Percentiles rank a stretch among this genome's conserved stretches.
These are phyloP conservation scores for Paramacrobiotus metropolitanus DNA, from an alignment of 1,140 invertebrate genomes.

Conservation along the genomic window DNA sequence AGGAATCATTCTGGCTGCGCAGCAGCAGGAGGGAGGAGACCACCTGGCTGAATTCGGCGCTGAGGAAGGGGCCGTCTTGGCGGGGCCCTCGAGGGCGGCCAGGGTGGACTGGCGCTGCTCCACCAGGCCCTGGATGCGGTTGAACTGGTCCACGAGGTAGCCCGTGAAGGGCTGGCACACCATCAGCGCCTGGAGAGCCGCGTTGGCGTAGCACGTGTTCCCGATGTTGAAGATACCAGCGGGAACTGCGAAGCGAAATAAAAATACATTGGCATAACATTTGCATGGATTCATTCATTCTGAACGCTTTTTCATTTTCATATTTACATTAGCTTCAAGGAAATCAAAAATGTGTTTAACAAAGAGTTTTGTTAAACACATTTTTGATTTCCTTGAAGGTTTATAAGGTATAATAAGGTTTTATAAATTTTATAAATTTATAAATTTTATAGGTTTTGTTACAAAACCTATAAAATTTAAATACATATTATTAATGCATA, in stretches of 20 bases:
- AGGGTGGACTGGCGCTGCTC: background rate
- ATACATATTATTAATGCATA: too few relatives aligned
- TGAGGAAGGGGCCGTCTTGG: background rate
- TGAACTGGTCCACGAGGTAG: slow-evolving; percentile 8
- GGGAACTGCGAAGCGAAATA: background rate
- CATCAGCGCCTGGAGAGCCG: slow-evolving; percentile 14
- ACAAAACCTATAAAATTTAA: too few relatives aligned
- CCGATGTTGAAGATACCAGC: slow-evolving; percentile 14
- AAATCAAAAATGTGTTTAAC: too few relatives aligned
- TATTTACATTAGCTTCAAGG: too few relatives aligned
- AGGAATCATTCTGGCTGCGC: background rate
- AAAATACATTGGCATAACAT: too few relatives aligned
- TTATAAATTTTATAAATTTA: too few relatives aligned
- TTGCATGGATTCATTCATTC: too few relatives aligned
- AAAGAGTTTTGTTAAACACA: too few relatives aligned
- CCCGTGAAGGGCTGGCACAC: slow-evolving; percentile 11
- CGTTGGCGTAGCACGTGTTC: slow-evolving; percentile 17
- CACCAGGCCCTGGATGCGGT: background rate
- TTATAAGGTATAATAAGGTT: too few relatives aligned
- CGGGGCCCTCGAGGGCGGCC: background rate
- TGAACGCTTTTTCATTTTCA: too few relatives aligned
- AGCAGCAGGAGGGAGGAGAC: background rate
- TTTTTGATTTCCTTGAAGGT: too few relatives aligned
- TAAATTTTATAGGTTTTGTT: too few relatives aligned
- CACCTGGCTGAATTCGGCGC: background rate